Evolutionary conservation across 2,797 vertebrate genomes (phyloP), one percentile per base, ranked within the genome.

Genomic region (Anolis apletophallus): DNA sequence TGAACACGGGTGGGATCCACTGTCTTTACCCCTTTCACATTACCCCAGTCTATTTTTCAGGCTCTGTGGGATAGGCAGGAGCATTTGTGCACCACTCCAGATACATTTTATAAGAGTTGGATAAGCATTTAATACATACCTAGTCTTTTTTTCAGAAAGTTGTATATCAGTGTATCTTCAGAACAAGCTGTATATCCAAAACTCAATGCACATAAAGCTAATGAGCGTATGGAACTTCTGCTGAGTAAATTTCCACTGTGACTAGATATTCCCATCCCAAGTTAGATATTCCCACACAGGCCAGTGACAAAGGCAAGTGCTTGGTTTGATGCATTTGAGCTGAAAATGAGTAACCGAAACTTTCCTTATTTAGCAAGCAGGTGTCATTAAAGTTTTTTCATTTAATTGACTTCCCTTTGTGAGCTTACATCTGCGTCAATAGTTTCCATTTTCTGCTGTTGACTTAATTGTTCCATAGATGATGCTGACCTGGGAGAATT

Each of bases 401-500:
- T 32, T 52, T 74, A 55, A 7, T 11, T 64, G 34, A 17, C 29
- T 14, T 68, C 67, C 34, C 40, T 68, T 73, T n/a, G 36, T 80
- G 67, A 81, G n/a, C 23, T 67, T 0, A 64, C 73, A 36, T 87
- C 54, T 87, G 32, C 2, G 55, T 83, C 14, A 0, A 0, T 40
- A 50, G 29, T 14, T 1, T 81, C 23, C 3, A 0, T 54, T 50
- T 34, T 23, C 36, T 57, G 2, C 34, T 61, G 86, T 52, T 72
- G 10, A 13, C 50, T 19, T 32, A 87, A 77, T 26, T 64, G 88
- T 2, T 11, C 26, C 90, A 77, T 79, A 97, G 96, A 97, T 91
- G 96, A 96, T 21, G 81, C 93, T 1, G 95, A 94, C 88, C 88
- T 96, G 88, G 82, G 79, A 0, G 85, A 94, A 73, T 29, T 95